Base-by-base conservation (phyloP, 2,888 invertebrate species). In the Philonicus albiceps region DNA sequence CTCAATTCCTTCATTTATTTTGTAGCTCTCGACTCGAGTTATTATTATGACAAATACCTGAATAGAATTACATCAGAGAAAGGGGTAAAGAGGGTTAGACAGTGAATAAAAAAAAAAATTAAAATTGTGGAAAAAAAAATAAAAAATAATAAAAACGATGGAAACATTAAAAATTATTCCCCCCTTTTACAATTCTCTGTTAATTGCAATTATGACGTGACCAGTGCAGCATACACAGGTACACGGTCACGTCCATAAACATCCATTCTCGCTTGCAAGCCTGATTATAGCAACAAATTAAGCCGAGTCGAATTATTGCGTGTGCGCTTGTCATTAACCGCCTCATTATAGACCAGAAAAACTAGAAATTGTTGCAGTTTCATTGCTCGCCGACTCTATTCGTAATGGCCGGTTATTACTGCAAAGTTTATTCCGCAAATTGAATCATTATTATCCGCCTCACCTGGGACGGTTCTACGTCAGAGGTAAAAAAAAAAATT, bases 251-350 rank as follows among this genome's bases (percentile, higher is more conserved):
- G 19, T 64, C 64, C 64, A 64, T 64, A 64, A 64, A 64, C 19
- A 64, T 64, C 27, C 27, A 64, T 64, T 64, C 64, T 27, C 22
- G 64, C 64, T 64, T 2, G 64, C 22, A 19, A 64, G 64, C 27
- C 74, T 74, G 31, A 74, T 74, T 74, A 74, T 74, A 34, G 34
- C 74, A 74, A 34, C 74, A 74, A 74, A 74, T 74, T 74, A 74
- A 74, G 34, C 34, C 74, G 64, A 27, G 37, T 40, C 27, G 43
- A 76, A 76, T 76, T 76, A 76, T 76, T 76, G 76, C 76, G 76
- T 76, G 76, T 76, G 76, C 76, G 43, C 76, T 40, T 76, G 76
- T 76, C 19, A 76, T 76, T 76, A 76, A 76, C 76, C 37, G 76
- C 40, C 76, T 76, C 37, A 76, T 76, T 76, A 76, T 40, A 76